Conservation (phyloP, 2,888 invertebrate genomes). For the Aricia artaxerxes region DNA sequence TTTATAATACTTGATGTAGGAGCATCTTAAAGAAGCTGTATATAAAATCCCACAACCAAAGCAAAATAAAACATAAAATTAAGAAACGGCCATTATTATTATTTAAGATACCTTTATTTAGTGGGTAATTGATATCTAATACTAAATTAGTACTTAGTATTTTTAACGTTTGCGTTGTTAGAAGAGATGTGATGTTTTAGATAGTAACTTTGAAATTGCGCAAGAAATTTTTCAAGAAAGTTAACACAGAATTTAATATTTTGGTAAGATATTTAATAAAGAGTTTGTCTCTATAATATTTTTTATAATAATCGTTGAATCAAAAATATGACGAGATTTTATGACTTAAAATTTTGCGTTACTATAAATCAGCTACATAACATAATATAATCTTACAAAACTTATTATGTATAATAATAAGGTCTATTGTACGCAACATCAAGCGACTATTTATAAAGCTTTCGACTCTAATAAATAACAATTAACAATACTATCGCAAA, state of each 20-base stretch:
- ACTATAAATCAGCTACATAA: neutral
- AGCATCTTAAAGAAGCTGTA: neutral
- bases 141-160: slow-evolving; percentile 1
- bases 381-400: neutral
- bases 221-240: neutral
- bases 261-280: neutral
- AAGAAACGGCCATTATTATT: neutral
- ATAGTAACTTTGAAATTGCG: neutral
- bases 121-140: neutral
- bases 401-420: neutral
- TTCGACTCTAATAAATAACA: neutral
- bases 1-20: neutral
- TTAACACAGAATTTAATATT: neutral
- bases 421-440: slow-evolving; percentile 13
- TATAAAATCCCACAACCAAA: neutral
- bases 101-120: neutral
- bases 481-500: slow-evolving; percentile 3
- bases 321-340: neutral
- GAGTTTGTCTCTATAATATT: neutral
- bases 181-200: neutral
- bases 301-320: no score
- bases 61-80: neutral
- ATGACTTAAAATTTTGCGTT: neutral
- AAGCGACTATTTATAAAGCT: neutral
- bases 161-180: neutral